A percentile compares a stretch with the other conserved stretches of the same genome.
Evolutionary conservation across 2,113 vertebrate species (phyloP).

Genomic region (Synchiropus splendidus): DNA sequence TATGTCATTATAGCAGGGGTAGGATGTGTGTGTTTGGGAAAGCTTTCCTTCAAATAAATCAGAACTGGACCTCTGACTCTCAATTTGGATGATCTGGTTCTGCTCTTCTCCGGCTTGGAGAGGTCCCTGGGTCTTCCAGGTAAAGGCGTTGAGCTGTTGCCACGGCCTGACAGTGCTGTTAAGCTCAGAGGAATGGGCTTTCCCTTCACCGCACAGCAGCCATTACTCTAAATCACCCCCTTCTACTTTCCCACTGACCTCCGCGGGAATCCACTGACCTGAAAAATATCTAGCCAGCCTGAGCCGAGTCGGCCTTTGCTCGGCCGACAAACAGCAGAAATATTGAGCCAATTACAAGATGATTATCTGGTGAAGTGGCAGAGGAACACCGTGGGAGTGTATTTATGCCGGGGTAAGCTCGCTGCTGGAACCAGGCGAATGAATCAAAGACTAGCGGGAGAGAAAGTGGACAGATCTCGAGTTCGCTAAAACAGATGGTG

Average conservation of each 20-base stretch:
- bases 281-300: conserved; percentile 54
- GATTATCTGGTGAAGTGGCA: conserved; percentile 58
- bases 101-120: neutral
- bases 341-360: conserved; percentile 72
- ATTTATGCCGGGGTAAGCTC: conserved; percentile 52
- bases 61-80: no score
- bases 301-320: conserved; percentile 31
- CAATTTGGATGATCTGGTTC: neutral
- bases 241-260: conserved; percentile 44
- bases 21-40: no score
- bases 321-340: conserved; percentile 53
- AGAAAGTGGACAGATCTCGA: conserved; percentile 30
- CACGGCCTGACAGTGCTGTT: conserved; percentile 27
- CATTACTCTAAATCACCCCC: conserved; percentile 49
- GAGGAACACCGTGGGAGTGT: conserved; percentile 44
- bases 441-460: conserved; percentile 46
- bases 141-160: conserved; percentile 21
- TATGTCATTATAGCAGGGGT: no score
- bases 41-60: no score
- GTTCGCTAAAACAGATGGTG: conserved; percentile 39
- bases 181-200: conserved; percentile 26
- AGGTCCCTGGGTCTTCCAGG: conserved; percentile 15
- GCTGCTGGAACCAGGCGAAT: conserved; percentile 39
- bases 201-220: conserved; percentile 26
- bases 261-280: conserved; percentile 51